Base-by-base conservation (phyloP, 2,797 vertebrate genomes). In the Sylvia borin region DNA sequence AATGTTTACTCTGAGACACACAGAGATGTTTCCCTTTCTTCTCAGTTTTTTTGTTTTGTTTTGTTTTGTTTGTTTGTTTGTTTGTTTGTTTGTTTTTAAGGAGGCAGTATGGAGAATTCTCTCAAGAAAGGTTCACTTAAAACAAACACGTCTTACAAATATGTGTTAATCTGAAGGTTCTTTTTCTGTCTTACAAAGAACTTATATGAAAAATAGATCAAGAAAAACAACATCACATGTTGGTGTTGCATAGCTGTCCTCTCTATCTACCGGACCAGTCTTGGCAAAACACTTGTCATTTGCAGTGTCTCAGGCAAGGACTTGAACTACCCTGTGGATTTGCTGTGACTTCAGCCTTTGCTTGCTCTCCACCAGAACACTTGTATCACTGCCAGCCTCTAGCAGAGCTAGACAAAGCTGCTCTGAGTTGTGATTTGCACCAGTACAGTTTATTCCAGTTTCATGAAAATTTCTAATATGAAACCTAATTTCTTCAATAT, bases 1-100 rank as follows among this genome's bases (percentile, higher is more conserved):
- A 97, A 93, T 98, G 95, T 97, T 98, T 97, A 96, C 94, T 94
- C 91, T 82, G 88, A 97, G 95, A 94, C 75, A 85, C 66, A 53
- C 13, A 90, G 77, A 94, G 92, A 95, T 95, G 78, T 92, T 97
- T 95, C 88, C 77, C 62, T 94, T 93, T 94, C 92, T 93, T 88
- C 62, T 61, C 64, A 92, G 94, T n/a, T n/a, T n/a, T n/a, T n/a
- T n/a, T n/a, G 62, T 26, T 38, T 68, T 51, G 64, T 85, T 89
- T 54, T 12, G 20, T 8, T 43, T 45, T 45, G 21, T 12, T 13
- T 47, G 11, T 22, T 47, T 47, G 10, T 32, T 32, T 54, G 36
- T 14, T 40, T 40, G 25, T 34, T 55, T 55, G 86, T 79, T 93
- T 62, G 50, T 88, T 95, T 94, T 93, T 67, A 83, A 86, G 38